phyloP scores from a whole-genome alignment of 1,140 invertebrate species.

The Drosophila nebulosa region DNA sequence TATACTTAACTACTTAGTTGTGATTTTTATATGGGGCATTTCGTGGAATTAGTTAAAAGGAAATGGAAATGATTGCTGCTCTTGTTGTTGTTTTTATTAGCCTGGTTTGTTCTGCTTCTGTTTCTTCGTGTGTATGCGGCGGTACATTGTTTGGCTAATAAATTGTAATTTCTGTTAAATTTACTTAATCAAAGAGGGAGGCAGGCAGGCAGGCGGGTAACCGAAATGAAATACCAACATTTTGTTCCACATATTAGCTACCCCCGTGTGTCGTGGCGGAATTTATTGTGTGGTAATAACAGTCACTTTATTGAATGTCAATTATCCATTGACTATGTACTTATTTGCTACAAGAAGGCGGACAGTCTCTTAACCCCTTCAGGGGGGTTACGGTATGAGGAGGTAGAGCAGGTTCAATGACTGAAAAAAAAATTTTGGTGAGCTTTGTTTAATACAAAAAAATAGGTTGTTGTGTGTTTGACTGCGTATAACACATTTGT shows the following conservation, averaged over 20 bases:
- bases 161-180: slow-evolving; percentile 36
- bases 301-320: neutral
- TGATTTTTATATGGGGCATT: slow-evolving; percentile 24
- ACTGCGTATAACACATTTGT: too few relatives aligned
- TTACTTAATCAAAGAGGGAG: neutral
- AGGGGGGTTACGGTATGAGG: too few relatives aligned
- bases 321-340: neutral
- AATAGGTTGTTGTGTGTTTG: too few relatives aligned
- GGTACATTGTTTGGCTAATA: slow-evolving; percentile 1
- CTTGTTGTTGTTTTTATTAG: neutral
- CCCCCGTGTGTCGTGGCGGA: neutral
- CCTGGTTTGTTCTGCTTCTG: neutral
- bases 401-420: too few relatives aligned
- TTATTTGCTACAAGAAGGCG: neutral
- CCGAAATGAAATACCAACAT: neutral
- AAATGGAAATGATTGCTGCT: slow-evolving; percentile 8
- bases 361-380: too few relatives aligned
- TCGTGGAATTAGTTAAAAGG: slow-evolving; percentile 11
- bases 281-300: neutral
- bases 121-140: neutral
- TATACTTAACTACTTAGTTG: slow-evolving; percentile 13
- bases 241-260: neutral
- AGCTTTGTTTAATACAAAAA: too few relatives aligned
- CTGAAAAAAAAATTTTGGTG: too few relatives aligned
- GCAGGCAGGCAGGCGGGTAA: neutral